Conservation (phyloP, 1,140 invertebrate genomes). For the Cotesia chilonis region DNA sequence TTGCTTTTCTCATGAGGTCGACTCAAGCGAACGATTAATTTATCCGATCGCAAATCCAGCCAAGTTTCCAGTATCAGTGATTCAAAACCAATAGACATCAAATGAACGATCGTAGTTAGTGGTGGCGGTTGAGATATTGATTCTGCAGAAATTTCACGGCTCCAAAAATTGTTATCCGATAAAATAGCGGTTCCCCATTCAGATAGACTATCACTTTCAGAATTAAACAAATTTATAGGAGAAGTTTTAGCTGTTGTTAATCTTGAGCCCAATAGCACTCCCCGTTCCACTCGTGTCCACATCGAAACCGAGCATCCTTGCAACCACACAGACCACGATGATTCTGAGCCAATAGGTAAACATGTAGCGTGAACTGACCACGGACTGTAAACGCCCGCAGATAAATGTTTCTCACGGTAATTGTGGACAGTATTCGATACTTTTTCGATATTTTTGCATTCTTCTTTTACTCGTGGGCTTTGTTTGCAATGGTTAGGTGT, state of each 20-base stretch:
- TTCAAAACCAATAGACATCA: constrained; percentile 69
- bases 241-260: constrained; percentile 40
- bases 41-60: constrained; percentile 66
- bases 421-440: constrained; percentile 55
- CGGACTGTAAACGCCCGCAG: constrained; percentile 59
- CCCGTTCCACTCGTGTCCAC: constrained; percentile 66
- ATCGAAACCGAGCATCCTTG: constrained; percentile 70
- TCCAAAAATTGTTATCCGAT: constrained; percentile 60
- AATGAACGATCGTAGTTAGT: constrained; percentile 61
- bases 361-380: constrained; percentile 67
- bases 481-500: constrained; percentile 32
- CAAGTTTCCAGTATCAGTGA: constrained; percentile 66
- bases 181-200: constrained; percentile 58
- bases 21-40: constrained; percentile 66
- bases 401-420: constrained; percentile 55
- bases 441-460: constrained; percentile 53
- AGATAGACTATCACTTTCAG: constrained; percentile 57
- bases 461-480: constrained; percentile 35
- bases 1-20: constrained; percentile 68
- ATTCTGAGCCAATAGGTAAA: constrained; percentile 65
- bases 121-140: constrained; percentile 58
- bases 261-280: constrained; percentile 36
- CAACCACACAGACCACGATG: constrained; percentile 70
- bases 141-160: constrained; percentile 55
- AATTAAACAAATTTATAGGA: constrained; percentile 47